Percentiles rank a stretch among this genome's conserved stretches.
phyloP scores from a whole-genome alignment of 2,113 vertebrate genomes.

The Nansenia antarctica region DNA sequence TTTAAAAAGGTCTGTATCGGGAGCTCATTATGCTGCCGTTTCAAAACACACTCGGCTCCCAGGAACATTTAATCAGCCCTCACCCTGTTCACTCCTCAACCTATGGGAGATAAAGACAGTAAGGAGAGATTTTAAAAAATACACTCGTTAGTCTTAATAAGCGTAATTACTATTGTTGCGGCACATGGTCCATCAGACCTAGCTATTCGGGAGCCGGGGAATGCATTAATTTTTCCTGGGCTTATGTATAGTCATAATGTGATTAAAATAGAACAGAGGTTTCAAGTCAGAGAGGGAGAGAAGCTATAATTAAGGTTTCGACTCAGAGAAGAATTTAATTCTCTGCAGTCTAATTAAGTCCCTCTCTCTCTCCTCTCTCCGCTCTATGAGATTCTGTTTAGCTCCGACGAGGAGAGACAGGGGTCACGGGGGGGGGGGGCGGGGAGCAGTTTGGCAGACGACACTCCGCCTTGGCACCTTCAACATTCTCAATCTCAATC shows the following conservation, averaged over 20 bases:
- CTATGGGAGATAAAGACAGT: neutral
- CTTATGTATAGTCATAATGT: slow-evolving; percentile 7
- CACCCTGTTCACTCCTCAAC: neutral
- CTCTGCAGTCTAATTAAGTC: slow-evolving; percentile 43
- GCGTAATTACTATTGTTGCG: slow-evolving; percentile 2
- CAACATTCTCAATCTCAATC: too few species aligned
- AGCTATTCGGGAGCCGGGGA: slow-evolving; percentile 12
- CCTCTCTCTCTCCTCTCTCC: slow-evolving; percentile 13
- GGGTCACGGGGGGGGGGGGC: too few species aligned
- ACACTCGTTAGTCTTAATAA: slow-evolving; percentile 29
- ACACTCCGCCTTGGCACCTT: too few species aligned
- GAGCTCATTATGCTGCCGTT: neutral
- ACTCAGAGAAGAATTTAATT: slow-evolving; percentile 46
- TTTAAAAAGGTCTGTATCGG: neutral
- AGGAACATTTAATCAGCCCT: neutral
- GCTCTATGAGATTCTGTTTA: slow-evolving; percentile 28
- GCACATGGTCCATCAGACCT: neutral
- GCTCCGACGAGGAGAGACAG: too few species aligned
- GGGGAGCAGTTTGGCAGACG: too few species aligned
- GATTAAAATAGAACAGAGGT: slow-evolving; percentile 49
- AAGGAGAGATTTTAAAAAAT: slow-evolving; percentile 20
- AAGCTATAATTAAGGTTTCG: slow-evolving; percentile 52
- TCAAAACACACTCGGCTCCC: neutral
- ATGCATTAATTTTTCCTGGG: neutral
- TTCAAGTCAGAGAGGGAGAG: slow-evolving; percentile 44